These are phyloP conservation scores for Hippocampus mohnikei DNA, from an alignment of 2,113 vertebrate genomes.

Conservation along the genomic window DNA sequence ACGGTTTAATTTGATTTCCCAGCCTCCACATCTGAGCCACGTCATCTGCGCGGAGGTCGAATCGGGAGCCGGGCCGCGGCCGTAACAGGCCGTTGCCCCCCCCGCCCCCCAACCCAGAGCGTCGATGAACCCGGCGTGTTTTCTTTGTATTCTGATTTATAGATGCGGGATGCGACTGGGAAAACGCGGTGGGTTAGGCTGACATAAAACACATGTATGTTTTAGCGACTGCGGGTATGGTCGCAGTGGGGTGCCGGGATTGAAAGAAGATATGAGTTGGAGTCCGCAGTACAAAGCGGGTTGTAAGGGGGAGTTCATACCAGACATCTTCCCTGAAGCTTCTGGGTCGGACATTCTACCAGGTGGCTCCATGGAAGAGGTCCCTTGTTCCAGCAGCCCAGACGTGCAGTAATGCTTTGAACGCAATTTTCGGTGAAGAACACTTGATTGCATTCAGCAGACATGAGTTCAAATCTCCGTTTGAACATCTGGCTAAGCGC, in stretches of 20 bases:
- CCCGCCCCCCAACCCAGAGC: background rate
- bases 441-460: too few relatives aligned
- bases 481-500: too few relatives aligned
- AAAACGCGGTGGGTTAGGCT: background rate
- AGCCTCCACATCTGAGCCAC: background rate
- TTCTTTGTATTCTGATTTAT: background rate
- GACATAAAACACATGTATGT: background rate
- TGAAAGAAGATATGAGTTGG: conserved; percentile 63
- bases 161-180: background rate
- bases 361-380: conserved; percentile 53
- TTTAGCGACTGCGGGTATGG: background rate
- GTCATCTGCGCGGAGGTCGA: background rate
- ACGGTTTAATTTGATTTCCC: background rate
- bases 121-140: background rate
- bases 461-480: too few relatives aligned
- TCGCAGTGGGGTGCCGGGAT: conserved; percentile 23
- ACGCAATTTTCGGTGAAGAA: too few relatives aligned
- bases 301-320: conserved; percentile 55
- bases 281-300: conserved; percentile 46
- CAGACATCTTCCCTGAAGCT: conserved; percentile 67
- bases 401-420: background rate
- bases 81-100: background rate
- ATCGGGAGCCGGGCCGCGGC: background rate
- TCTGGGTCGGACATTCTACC: conserved; percentile 52
- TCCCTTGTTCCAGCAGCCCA: background rate